Evolutionary conservation across 2,797 vertebrate species (phyloP).

Genomic region (Eulemur coronatus): DNA sequence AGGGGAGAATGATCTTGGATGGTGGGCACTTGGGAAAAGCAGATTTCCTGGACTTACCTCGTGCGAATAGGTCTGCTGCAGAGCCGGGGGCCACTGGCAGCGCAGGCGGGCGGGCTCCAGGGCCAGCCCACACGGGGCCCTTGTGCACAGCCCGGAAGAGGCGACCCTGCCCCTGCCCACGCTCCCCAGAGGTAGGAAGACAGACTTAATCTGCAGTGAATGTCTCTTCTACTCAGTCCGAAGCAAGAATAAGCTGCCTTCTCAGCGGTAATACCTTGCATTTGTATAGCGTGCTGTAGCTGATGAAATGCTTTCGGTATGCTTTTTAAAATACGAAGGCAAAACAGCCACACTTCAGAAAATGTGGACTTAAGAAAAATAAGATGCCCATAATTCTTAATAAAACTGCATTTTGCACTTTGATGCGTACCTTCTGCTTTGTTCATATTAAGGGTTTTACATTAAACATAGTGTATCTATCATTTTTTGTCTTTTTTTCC

Average conservation of each 20-base stretch:
- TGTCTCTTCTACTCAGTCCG: neutral
- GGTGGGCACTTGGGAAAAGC: neutral
- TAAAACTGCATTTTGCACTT: slow-evolving; percentile 29
- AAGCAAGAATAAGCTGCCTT: neutral
- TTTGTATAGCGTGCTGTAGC: neutral
- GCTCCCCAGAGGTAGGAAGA: neutral
- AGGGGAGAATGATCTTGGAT: neutral
- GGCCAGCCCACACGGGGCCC: no score
- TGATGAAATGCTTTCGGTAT: neutral
- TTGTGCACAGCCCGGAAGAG: neutral
- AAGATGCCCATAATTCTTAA: neutral
- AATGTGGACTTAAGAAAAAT: neutral
- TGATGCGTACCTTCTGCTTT: neutral
- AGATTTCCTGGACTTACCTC: neutral
- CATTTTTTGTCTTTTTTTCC: neutral
- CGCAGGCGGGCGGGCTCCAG: accelerated
- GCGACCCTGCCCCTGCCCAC: accelerated
- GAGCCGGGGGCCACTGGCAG: neutral
- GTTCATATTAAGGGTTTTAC: neutral
- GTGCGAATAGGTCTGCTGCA: no score
- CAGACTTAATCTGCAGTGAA: accelerated
- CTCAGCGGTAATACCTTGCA: neutral
- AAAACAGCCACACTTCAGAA: neutral
- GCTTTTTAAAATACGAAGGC: neutral
- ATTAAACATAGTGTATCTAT: neutral